These are phyloP conservation scores for Anomalospiza imberbis DNA, from an alignment of 2,797 vertebrate genomes.

Conservation along the genomic window DNA sequence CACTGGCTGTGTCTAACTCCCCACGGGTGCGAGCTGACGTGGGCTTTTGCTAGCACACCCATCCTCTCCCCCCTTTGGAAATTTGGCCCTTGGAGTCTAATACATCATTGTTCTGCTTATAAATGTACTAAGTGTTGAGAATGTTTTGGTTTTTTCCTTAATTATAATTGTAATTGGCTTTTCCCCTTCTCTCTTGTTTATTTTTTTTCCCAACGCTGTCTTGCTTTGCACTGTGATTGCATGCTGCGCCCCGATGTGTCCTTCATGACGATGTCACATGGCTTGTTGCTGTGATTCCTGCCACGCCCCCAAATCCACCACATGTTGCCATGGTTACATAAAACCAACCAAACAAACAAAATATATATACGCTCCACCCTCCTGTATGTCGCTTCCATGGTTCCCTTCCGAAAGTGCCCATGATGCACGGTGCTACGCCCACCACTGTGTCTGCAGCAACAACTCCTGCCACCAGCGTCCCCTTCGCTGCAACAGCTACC, in stretches of 20 bases:
- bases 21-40: conserved; percentile 21
- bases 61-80: conserved; percentile 59
- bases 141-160: conserved; percentile 78
- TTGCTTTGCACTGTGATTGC: conserved; percentile 86
- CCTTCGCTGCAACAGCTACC: conserved; percentile 93
- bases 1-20: conserved; percentile 57
- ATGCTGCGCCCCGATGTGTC: conserved; percentile 85
- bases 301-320: conserved; percentile 80
- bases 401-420: conserved; percentile 96
- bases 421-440: conserved; percentile 99
- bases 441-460: conserved; percentile 97
- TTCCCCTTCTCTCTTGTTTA: conserved; percentile 78
- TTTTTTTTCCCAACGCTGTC: conserved; percentile 70
- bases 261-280: conserved; percentile 89
- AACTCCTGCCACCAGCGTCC: conserved; percentile 94
- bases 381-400: conserved; percentile 90
- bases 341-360: conserved; percentile 12
- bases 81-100: conserved; percentile 63
- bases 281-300: conserved; percentile 90
- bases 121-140: conserved; percentile 79
- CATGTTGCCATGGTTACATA: conserved; percentile 87
- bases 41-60: conserved; percentile 49
- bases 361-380: conserved; percentile 78
- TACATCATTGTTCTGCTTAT: conserved; percentile 74
- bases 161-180: conserved; percentile 83